Percentiles rank a stretch among this genome's conserved stretches.
These are phyloP conservation scores for Torymus texanus DNA, from an alignment of 2,888 invertebrate species.

Conservation along the genomic window DNA sequence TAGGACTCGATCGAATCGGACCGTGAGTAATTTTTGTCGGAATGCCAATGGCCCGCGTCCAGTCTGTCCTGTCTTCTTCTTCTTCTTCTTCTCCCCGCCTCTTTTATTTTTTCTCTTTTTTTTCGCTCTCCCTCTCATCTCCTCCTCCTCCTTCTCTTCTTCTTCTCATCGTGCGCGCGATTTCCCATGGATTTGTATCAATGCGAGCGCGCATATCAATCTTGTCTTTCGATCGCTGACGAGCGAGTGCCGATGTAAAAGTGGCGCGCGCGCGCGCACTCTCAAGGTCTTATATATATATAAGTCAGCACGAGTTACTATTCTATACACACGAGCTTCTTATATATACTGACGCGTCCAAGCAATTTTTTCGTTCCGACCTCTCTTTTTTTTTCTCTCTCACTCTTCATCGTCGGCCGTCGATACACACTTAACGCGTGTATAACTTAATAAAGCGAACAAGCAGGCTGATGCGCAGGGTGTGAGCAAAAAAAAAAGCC, in stretches of 20 bases:
- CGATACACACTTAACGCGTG: too few species aligned
- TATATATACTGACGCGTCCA: too few species aligned
- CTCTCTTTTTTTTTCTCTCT: too few species aligned
- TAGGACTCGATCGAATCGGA: neutral
- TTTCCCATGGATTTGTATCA: constrained; percentile 32
- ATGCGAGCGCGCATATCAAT: constrained; percentile 28
- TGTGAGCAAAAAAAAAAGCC: too few species aligned
- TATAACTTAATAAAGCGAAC: too few species aligned
- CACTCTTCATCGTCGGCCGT: too few species aligned
- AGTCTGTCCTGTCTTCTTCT: neutral
- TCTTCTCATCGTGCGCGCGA: neutral
- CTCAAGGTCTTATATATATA: too few species aligned
- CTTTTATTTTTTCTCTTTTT: neutral
- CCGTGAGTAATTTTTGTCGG: constrained; percentile 26
- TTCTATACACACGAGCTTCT: too few species aligned
- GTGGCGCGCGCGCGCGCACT: constrained; percentile 1
- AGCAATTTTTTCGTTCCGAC: too few species aligned
- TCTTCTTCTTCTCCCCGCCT: neutral
- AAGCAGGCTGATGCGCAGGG: too few species aligned
- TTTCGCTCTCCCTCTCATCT: neutral
- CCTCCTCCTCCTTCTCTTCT: neutral
- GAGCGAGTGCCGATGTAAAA: neutral
- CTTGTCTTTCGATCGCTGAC: constrained; percentile 4
- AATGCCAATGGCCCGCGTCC: constrained; percentile 12
- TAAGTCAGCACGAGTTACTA: too few species aligned